Percentiles rank a stretch among this genome's conserved stretches.
phyloP scores from a whole-genome alignment of 2,797 vertebrate species.

The Malacoctenus gilli region DNA sequence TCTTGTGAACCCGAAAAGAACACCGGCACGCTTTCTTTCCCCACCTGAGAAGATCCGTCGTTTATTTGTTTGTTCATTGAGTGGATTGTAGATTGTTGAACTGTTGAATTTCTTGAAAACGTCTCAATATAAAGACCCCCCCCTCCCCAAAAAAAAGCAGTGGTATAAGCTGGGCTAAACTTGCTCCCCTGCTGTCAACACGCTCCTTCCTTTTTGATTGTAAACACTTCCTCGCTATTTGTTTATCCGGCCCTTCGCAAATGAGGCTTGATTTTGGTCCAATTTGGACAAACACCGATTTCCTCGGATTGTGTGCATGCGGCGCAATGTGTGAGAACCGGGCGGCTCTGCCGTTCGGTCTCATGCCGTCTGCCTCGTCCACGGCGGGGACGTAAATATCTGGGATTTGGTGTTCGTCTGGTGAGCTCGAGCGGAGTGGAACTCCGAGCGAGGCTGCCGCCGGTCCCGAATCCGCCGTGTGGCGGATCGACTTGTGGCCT shows the following conservation, averaged over 20 bases:
- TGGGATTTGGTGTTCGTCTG: conserved; percentile 46
- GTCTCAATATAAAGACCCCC: conserved; percentile 21
- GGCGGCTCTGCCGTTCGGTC: conserved; percentile 18
- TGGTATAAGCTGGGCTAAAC: no score
- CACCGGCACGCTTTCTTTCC: conserved; percentile 16
- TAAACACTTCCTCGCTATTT: conserved; percentile 56
- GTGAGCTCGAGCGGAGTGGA: conserved; percentile 53
- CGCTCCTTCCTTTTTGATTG: conserved; percentile 34
- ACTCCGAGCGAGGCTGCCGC: conserved; percentile 33
- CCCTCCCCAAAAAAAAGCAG: background rate
- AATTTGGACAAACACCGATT: conserved; percentile 46
- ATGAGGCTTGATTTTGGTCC: conserved; percentile 46
- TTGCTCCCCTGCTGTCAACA: conserved; percentile 30
- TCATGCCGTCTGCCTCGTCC: conserved; percentile 14
- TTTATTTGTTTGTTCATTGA: conserved; percentile 26
- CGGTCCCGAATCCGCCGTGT: conserved; percentile 39
- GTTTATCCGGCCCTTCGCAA: conserved; percentile 47
- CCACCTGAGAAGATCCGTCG: conserved; percentile 19
- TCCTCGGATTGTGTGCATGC: conserved; percentile 59
- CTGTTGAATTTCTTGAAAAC: conserved; percentile 37
- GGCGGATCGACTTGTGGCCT: conserved; percentile 49
- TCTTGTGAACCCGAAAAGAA: conserved; percentile 42
- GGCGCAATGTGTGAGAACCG: conserved; percentile 58
- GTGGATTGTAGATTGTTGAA: conserved; percentile 43
- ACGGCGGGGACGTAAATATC: conserved; percentile 33